Evolutionary conservation across 2,888 invertebrate species (phyloP).

Genomic region (Acleris cristana): DNA sequence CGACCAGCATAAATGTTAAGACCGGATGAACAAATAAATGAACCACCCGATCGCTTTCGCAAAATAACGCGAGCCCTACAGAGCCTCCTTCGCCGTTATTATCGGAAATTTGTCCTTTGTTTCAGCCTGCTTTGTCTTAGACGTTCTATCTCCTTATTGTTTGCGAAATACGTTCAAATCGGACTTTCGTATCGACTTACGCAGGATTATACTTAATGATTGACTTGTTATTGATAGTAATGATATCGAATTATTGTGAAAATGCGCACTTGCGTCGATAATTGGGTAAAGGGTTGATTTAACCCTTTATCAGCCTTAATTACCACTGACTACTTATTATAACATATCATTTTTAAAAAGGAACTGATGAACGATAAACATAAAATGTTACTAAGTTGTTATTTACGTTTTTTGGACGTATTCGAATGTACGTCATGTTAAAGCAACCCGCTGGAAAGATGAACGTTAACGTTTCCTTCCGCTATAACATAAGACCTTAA

Average conservation of each 20-base stretch:
- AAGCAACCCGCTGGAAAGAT: too few species aligned
- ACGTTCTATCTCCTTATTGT: constrained; percentile 37
- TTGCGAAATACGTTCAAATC: constrained; percentile 34
- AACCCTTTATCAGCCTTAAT: too few species aligned
- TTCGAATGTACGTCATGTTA: too few species aligned
- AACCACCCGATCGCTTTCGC: constrained; percentile 66
- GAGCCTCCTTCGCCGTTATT: constrained; percentile 55
- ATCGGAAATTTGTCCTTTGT: constrained; percentile 52
- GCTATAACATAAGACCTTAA: neutral
- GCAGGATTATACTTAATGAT: constrained; percentile 35
- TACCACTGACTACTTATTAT: too few species aligned
- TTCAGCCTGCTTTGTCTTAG: constrained; percentile 44
- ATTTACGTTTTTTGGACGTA: too few species aligned
- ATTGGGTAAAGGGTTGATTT: neutral
- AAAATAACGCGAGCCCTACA: constrained; percentile 60
- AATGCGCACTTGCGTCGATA: too few species aligned
- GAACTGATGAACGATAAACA: rapidly evolving
- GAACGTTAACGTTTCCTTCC: too few species aligned
- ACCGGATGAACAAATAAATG: constrained; percentile 81
- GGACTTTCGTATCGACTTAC: constrained; percentile 35
- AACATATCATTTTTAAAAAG: too few species aligned
- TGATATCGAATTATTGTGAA: neutral
- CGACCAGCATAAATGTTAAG: constrained; percentile 73
- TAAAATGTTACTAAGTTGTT: too few species aligned
- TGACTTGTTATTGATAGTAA: constrained; percentile 27